These are phyloP conservation scores for Perdita meconis DNA, from an alignment of 2,888 invertebrate genomes.

Conservation along the genomic window DNA sequence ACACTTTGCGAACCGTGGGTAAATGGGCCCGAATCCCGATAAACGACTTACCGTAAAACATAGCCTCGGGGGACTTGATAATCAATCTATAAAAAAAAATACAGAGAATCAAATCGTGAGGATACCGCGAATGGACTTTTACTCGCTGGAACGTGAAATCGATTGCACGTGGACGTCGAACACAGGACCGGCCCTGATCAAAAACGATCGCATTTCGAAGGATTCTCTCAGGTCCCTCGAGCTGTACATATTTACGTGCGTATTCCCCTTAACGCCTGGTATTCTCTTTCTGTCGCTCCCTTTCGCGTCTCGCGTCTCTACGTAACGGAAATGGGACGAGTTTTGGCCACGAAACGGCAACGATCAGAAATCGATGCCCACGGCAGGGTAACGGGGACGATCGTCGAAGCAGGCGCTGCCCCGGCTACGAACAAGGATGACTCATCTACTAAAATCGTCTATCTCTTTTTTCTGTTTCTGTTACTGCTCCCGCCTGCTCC, in stretches of 20 bases:
- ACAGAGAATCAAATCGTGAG: neutral
- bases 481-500: conserved; percentile 84
- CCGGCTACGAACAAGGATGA: conserved; percentile 67
- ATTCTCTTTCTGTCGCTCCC: conserved; percentile 39
- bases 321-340: conserved; percentile 14
- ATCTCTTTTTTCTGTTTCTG: conserved; percentile 84
- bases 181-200: neutral
- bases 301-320: conserved; percentile 9
- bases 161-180: neutral
- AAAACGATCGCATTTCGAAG: neutral
- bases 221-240: conserved; percentile 59
- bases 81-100: conserved; percentile 6
- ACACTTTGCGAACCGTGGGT: conserved; percentile 40
- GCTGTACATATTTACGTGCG: conserved; percentile 64
- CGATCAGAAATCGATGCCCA: conserved; percentile 44
- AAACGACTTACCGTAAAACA: conserved; percentile 42
- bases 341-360: conserved; percentile 23
- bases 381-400: conserved; percentile 37
- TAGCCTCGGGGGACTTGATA: conserved; percentile 54
- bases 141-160: conserved; percentile 2
- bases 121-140: conserved; percentile 10
- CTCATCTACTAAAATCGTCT: conserved; percentile 83
- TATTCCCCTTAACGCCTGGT: conserved; percentile 55
- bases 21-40: conserved; percentile 46
- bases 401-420: conserved; percentile 61